phyloP scores from a whole-genome alignment of 2,888 invertebrate species.

The Hyposoter dolosus region DNA sequence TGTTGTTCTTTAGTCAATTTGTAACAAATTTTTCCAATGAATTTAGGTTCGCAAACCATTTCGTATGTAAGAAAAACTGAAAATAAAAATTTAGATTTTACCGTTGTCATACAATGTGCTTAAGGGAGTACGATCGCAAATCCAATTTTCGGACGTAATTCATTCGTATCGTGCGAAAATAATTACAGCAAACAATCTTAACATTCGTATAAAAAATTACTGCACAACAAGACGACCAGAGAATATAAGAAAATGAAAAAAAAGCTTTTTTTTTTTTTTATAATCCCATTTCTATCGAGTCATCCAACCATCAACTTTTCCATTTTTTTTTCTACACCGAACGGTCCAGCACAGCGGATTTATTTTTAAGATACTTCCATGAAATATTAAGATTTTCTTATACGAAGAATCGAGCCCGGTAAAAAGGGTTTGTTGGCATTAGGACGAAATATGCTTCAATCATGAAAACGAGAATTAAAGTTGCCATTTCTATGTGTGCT shows the following conservation, averaged over 20 bases:
- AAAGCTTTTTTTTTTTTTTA: background rate
- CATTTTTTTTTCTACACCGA: background rate
- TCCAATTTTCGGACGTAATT: too few species aligned
- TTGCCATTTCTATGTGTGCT: constrained; percentile 15
- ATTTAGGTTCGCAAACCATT: too few species aligned
- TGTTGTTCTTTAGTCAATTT: too few species aligned
- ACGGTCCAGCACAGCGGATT: background rate
- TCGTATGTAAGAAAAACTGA: too few species aligned
- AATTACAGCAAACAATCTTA: too few species aligned
- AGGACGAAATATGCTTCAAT: constrained; percentile 42
- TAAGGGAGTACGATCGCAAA: too few species aligned
- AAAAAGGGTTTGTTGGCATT: background rate
- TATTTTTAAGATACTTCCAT: background rate
- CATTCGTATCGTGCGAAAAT: too few species aligned
- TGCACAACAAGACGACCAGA: background rate
- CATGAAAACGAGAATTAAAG: constrained; percentile 45
- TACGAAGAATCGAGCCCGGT: background rate
- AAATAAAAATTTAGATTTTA: too few species aligned
- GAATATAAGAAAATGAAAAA: background rate
- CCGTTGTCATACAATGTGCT: too few species aligned
- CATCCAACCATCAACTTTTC: background rate
- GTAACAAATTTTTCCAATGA: too few species aligned
- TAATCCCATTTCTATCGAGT: background rate
- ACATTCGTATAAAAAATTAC: too few species aligned
- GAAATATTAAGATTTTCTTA: background rate